These are phyloP conservation scores for Drosophila affinis DNA, from an alignment of 2,888 invertebrate genomes.

Conservation along the genomic window DNA sequence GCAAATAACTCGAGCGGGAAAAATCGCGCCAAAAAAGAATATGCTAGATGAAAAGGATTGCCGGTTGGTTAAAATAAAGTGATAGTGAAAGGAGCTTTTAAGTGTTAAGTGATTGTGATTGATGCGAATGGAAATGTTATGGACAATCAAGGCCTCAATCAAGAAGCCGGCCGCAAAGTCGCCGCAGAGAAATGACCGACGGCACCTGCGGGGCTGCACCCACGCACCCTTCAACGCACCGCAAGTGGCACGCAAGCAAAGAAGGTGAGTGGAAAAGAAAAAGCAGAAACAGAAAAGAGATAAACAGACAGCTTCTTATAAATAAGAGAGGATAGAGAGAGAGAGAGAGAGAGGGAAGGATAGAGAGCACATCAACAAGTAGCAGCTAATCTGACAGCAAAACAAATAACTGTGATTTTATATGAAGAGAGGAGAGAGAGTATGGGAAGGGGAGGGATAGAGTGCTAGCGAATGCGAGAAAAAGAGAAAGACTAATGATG, in stretches of 20 bases:
- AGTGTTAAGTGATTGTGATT: background rate
- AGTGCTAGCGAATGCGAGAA: background rate
- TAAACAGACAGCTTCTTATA: slow-evolving; percentile 3
- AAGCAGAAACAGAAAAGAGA: background rate
- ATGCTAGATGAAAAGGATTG: background rate
- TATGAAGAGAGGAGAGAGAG: slow-evolving; percentile 36
- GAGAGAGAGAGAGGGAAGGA: background rate
- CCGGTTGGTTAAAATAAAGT: background rate
- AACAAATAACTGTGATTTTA: slow-evolving; percentile 74
- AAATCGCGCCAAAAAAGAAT: too few relatives aligned
- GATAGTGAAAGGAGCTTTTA: background rate
- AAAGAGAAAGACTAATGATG: slow-evolving; percentile 61
- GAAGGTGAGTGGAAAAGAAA: background rate
- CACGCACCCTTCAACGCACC: background rate
- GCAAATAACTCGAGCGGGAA: too few relatives aligned
- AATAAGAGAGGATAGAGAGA: slow-evolving; percentile 1
- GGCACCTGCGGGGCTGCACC: background rate
- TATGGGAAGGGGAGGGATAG: background rate
- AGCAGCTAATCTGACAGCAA: slow-evolving; percentile 73
- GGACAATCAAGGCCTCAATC: background rate
- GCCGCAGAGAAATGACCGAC: background rate
- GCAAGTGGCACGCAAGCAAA: background rate
- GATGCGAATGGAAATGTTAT: background rate
- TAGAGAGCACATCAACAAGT: slow-evolving; percentile 68
- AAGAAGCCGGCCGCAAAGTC: background rate